phyloP scores from a whole-genome alignment of 2,888 invertebrate species.

The Synanthedon vespiformis region DNA sequence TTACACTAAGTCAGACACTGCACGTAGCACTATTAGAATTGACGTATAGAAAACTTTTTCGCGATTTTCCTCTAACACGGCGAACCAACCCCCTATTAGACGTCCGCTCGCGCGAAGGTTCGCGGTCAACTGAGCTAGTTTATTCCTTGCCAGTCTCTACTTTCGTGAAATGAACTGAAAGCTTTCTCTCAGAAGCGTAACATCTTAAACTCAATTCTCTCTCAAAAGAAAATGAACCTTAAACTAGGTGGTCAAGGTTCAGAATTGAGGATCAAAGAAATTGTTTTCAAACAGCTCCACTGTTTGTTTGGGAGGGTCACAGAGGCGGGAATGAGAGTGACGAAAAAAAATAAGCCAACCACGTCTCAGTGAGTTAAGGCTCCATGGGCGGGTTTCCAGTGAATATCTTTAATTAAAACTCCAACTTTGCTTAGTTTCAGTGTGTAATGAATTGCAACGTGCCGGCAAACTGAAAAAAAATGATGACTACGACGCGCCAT shows the following conservation, averaged over 20 bases:
- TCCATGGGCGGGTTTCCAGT: slow-evolving; percentile 60
- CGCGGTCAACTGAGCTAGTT: slow-evolving; percentile 60
- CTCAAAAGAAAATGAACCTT: slow-evolving; percentile 11
- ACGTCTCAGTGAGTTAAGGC: slow-evolving; percentile 66
- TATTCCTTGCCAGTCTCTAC: slow-evolving; percentile 46
- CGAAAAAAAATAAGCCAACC: slow-evolving; percentile 71
- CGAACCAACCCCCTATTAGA: slow-evolving; percentile 14
- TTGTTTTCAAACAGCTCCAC: slow-evolving; percentile 63
- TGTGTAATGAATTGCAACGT: slow-evolving; percentile 55
- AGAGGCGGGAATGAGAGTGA: slow-evolving; percentile 69
- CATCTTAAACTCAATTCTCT: slow-evolving; percentile 18
- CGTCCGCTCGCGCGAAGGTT: slow-evolving; percentile 50
- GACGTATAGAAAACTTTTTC: slow-evolving; percentile 48
- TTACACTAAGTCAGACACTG: not conserved
- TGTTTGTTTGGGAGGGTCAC: slow-evolving; percentile 70
- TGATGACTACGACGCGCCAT: not conserved
- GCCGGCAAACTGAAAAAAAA: slow-evolving; percentile 18
- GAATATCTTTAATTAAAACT: slow-evolving; percentile 67
- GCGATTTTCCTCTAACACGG: slow-evolving; percentile 11
- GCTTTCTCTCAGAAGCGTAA: slow-evolving; percentile 20
- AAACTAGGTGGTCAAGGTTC: not conserved
- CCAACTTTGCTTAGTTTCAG: slow-evolving; percentile 43
- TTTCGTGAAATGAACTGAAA: slow-evolving; percentile 68
- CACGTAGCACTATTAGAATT: slow-evolving; percentile 5
- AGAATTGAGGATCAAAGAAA: slow-evolving; percentile 9